Conservation (phyloP, 2,113 vertebrate species). For the Vireo altiloquus region DNA sequence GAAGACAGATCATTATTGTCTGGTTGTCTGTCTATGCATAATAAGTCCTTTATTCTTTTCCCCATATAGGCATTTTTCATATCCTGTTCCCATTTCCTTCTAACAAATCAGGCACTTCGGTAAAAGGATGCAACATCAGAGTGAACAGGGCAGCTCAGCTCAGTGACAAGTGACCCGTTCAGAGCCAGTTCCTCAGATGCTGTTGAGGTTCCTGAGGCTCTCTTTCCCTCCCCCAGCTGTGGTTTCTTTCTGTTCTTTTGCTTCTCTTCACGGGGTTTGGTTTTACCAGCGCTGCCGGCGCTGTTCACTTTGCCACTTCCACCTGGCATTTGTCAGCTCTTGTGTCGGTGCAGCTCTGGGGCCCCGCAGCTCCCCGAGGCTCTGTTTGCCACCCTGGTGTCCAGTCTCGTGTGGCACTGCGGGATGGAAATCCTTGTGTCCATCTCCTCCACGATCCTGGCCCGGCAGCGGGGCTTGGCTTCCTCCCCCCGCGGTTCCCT, state of each 20-base stretch:
- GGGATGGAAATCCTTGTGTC: not conserved
- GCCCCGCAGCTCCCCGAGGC: not conserved
- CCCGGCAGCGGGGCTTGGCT: not conserved
- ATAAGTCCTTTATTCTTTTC: not conserved
- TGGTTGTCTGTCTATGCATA: not conserved
- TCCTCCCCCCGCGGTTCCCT: not conserved
- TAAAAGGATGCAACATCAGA: rapidly evolving
- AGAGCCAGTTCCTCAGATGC: rapidly evolving
- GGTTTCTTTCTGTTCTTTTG: not conserved
- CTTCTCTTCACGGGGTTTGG: not conserved
- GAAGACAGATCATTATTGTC: not conserved
- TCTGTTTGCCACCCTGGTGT: rapidly evolving
- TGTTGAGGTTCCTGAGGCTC: not conserved
- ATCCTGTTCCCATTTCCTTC: not conserved
- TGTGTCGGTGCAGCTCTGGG: rapidly evolving
- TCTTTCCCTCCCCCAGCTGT: not conserved
- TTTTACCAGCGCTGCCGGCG: not conserved
- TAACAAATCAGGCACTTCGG: not conserved
- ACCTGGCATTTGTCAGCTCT: not conserved
- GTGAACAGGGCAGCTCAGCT: not conserved
- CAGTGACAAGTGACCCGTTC: rapidly evolving
- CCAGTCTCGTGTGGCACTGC: rapidly evolving
- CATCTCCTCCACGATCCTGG: not conserved
- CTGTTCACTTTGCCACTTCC: not conserved
- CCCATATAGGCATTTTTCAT: rapidly evolving